Evolutionary conservation across 2,888 invertebrate species (phyloP).

Genomic region (Diadegma fenestrale): DNA sequence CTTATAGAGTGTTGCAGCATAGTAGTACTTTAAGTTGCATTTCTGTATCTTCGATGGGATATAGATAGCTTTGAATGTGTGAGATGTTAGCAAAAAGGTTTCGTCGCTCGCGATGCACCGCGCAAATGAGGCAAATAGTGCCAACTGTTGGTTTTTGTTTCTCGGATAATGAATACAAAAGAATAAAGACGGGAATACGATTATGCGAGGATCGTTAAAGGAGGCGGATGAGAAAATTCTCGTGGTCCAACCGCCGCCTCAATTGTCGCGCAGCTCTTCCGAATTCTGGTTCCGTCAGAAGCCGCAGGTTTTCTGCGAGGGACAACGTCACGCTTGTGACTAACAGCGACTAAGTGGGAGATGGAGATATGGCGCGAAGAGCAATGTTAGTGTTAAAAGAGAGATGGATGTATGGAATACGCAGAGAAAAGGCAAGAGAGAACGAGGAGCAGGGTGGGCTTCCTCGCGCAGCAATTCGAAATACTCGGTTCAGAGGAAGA

Average conservation of each 20-base stretch:
- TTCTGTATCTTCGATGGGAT: constrained; percentile 32
- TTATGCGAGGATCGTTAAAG: constrained; percentile 14
- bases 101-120: neutral
- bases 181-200: neutral
- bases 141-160: neutral
- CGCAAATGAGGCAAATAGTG: neutral
- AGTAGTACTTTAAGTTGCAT: constrained; percentile 46
- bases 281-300: constrained; percentile 3
- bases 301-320: constrained; percentile 17
- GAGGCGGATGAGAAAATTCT: constrained; percentile 4
- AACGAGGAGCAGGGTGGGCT: constrained; percentile 2
- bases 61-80: constrained; percentile 35
- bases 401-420: neutral
- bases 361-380: constrained; percentile 8
- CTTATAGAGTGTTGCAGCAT: constrained; percentile 54
- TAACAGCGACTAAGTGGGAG: neutral
- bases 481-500: constrained; percentile 57
- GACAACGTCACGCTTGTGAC: constrained; percentile 9
- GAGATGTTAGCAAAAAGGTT: constrained; percentile 5
- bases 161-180: neutral
- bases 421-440: constrained; percentile 9
- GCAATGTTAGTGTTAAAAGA: constrained; percentile 8
- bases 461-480: constrained; percentile 66
- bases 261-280: constrained; percentile 19
- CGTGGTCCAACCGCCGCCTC: neutral